Evolutionary conservation across 2,797 vertebrate genomes (phyloP).

Genomic region (Melanotaenia trifasciata): DNA sequence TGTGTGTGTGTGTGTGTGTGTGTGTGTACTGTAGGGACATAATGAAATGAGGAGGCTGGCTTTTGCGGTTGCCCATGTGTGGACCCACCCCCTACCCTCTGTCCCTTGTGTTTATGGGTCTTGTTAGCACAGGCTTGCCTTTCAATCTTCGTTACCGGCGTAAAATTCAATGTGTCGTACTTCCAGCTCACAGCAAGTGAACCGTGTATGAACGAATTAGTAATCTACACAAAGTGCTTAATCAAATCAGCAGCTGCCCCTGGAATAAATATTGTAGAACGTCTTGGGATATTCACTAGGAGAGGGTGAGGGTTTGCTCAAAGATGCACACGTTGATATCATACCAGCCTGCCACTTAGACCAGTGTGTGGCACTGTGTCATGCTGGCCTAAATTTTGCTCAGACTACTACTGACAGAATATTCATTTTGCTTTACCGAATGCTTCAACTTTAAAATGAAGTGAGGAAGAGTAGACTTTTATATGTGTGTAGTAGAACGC

Average conservation of each 20-base stretch:
- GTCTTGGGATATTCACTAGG: conserved; percentile 72
- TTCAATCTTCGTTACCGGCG: conserved; percentile 94
- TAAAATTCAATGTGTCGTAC: conserved; percentile 95
- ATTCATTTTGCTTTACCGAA: conserved; percentile 15
- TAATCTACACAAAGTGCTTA: conserved; percentile 86
- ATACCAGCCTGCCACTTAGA: conserved; percentile 58
- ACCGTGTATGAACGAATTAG: conserved; percentile 85
- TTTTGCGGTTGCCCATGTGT: conserved; percentile 88
- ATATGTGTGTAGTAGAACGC: neutral
- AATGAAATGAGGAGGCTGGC: conserved; percentile 85
- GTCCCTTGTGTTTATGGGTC: conserved; percentile 83
- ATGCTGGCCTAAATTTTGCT: conserved; percentile 24
- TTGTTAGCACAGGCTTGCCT: conserved; percentile 91
- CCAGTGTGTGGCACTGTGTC: conserved; percentile 44
- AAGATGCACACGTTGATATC: conserved; percentile 62
- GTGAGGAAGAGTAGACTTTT: conserved; percentile 1
- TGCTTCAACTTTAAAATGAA: conserved; percentile 2
- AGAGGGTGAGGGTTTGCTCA: conserved; percentile 64
- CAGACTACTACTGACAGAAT: conserved; percentile 21
- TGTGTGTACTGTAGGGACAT: conserved; percentile 53
- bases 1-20: conserved; percentile 19
- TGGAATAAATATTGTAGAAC: conserved; percentile 82
- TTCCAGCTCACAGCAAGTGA: conserved; percentile 93
- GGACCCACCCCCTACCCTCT: conserved; percentile 48
- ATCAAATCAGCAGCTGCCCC: conserved; percentile 82